Evolutionary conservation across 1,140 invertebrate genomes (phyloP).

Genomic region (Chelonus insularis): DNA sequence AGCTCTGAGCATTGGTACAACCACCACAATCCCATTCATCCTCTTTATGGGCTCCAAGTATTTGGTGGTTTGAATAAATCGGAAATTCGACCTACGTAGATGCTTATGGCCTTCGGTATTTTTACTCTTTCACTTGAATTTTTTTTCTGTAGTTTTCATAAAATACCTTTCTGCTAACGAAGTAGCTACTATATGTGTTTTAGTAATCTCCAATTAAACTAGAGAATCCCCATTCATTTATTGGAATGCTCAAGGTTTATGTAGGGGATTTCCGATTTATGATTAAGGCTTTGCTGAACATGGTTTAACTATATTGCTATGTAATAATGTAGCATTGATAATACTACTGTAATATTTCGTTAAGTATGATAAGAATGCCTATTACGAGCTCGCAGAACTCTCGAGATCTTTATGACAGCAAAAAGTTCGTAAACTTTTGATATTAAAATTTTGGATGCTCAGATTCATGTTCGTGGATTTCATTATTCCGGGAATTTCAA

Average conservation of each 20-base stretch:
- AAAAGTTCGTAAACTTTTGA: too few relatives aligned
- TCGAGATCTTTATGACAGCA: too few relatives aligned
- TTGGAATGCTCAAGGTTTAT: constrained; percentile 1
- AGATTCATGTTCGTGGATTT: too few relatives aligned
- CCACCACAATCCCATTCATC: constrained; percentile 54
- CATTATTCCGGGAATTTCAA: too few relatives aligned
- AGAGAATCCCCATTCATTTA: neutral
- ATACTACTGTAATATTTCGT: neutral
- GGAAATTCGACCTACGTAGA: constrained; percentile 41
- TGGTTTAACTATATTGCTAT: neutral
- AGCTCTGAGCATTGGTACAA: constrained; percentile 44
- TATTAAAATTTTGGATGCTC: too few relatives aligned
- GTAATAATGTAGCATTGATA: constrained; percentile 11
- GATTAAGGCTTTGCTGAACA: constrained; percentile 1
- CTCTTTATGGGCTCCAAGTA: constrained; percentile 56
- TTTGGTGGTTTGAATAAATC: constrained; percentile 56
- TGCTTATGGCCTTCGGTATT: neutral
- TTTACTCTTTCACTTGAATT: constrained; percentile 3
- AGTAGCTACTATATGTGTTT: neutral
- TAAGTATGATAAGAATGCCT: constrained; percentile 4
- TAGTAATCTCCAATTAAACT: constrained; percentile 20
- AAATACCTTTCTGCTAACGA: too few relatives aligned
- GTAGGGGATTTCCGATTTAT: constrained; percentile 8
- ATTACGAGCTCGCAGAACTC: neutral
- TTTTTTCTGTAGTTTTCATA: too few relatives aligned